Conservation (phyloP, 2,888 invertebrate species). For the Nematopogon swammerdamellus region DNA sequence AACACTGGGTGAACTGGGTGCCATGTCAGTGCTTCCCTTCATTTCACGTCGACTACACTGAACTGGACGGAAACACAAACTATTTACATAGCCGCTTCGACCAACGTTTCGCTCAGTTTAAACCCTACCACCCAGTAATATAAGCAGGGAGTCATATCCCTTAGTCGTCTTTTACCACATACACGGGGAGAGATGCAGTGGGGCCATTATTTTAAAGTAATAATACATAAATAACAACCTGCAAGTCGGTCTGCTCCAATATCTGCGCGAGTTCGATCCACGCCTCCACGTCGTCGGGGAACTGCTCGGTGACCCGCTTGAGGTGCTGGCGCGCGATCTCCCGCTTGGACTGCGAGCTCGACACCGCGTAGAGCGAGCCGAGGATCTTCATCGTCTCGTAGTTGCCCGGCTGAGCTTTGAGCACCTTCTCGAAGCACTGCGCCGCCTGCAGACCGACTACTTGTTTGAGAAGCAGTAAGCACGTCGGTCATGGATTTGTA, state of each 20-base stretch:
- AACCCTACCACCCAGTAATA: no score
- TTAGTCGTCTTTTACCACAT: no score
- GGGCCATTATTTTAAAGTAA: no score
- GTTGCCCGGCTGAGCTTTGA: constrained; percentile 96
- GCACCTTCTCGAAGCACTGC: constrained; percentile 97
- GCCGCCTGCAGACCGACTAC: constrained; percentile 74
- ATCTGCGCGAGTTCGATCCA: constrained; percentile 99
- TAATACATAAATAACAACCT: no score
- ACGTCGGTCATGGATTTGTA: not conserved
- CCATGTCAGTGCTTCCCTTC: no score
- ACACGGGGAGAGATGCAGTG: no score
- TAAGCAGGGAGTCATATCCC: no score
- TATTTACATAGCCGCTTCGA: no score
- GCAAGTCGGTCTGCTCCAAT: constrained; percentile 89
- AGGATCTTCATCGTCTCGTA: constrained; percentile 99
- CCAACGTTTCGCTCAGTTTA: no score
- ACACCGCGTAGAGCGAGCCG: constrained; percentile 93
- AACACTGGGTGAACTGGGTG: no score
- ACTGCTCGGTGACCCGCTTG: constrained; percentile 93
- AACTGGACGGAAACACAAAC: no score
- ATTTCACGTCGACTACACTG: no score
- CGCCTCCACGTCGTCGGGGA: constrained; percentile 97
- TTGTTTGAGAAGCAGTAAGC: not conserved
- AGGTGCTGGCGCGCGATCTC: constrained; percentile 93
- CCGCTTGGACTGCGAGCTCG: constrained; percentile 82